Evolutionary conservation across 2,113 vertebrate species (phyloP).

Genomic region (Gobius niger): DNA sequence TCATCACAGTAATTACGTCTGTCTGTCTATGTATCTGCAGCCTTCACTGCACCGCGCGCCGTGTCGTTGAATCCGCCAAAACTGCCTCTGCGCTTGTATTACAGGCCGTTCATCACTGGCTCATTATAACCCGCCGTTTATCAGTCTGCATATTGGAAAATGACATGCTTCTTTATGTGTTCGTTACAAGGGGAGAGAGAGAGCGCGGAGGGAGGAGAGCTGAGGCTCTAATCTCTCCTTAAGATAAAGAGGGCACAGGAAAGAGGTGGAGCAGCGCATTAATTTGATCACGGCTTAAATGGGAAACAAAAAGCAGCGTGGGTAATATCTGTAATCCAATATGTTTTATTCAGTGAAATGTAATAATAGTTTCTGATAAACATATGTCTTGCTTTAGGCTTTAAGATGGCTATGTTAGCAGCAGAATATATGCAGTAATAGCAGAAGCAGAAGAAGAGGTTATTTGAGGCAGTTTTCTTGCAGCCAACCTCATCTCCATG

Average conservation of each 20-base stretch:
- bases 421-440: too few relatives aligned
- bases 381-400: neutral
- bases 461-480: too few relatives aligned
- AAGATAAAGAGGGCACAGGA: neutral
- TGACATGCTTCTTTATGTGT: constrained; percentile 4
- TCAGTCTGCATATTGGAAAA: constrained; percentile 33
- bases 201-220: constrained; percentile 9
- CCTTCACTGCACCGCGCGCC: neutral
- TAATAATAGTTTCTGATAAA: neutral
- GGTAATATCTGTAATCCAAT: neutral
- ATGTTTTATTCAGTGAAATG: neutral
- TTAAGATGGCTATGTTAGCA: neutral
- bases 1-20: constrained; percentile 25
- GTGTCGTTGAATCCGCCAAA: neutral
- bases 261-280: neutral
- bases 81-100: constrained; percentile 8
- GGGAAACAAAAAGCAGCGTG: neutral
- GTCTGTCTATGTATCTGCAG: constrained; percentile 7
- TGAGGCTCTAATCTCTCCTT: constrained; percentile 13
- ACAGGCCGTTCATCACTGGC: constrained; percentile 13
- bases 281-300: neutral
- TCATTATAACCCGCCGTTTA: constrained; percentile 47
- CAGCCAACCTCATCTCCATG: too few relatives aligned
- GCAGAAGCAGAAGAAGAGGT: too few relatives aligned
- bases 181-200: neutral